phyloP scores from a whole-genome alignment of 1,140 invertebrate genomes.

The Caenorhabditis tropicalis region DNA sequence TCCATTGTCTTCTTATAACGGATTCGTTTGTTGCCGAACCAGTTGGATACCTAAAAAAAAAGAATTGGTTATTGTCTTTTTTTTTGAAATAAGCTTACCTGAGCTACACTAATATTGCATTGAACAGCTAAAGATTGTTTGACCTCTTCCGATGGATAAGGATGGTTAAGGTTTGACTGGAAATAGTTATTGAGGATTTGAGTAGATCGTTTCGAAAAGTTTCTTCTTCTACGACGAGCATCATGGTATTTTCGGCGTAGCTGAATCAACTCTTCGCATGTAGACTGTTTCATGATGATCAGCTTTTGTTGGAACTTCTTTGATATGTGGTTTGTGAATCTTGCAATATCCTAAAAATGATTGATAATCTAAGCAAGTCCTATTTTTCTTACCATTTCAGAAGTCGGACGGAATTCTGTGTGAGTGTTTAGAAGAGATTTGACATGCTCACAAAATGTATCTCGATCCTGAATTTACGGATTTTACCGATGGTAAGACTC shows the following conservation, averaged over 20 bases:
- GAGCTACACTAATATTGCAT: conserved; percentile 74
- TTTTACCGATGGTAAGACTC: neutral
- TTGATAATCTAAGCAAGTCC: too few relatives aligned
- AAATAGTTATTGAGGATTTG: conserved; percentile 76
- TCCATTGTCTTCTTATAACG: conserved; percentile 75
- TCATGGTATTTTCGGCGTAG: neutral
- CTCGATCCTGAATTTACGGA: neutral
- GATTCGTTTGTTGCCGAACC: conserved; percentile 76
- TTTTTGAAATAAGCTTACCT: conserved; percentile 64
- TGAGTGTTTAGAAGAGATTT: neutral
- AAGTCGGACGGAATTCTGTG: neutral
- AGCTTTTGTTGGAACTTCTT: neutral
- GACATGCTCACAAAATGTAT: neutral
- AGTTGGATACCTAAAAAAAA: conserved; percentile 74
- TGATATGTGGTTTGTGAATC: neutral
- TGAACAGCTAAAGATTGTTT: conserved; percentile 75
- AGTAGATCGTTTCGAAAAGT: conserved; percentile 75
- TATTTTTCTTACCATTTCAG: neutral
- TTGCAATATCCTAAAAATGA: neutral
- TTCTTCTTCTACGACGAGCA: conserved; percentile 68
- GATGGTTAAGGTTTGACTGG: conserved; percentile 75
- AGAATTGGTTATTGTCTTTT: neutral
- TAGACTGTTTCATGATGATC: neutral
- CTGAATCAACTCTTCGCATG: conserved; percentile 20
- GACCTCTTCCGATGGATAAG: conserved; percentile 75